Evolutionary conservation across 2,113 vertebrate species (phyloP), one percentile per base, ranked within the genome.

Genomic region (Sula dactylatra): DNA sequence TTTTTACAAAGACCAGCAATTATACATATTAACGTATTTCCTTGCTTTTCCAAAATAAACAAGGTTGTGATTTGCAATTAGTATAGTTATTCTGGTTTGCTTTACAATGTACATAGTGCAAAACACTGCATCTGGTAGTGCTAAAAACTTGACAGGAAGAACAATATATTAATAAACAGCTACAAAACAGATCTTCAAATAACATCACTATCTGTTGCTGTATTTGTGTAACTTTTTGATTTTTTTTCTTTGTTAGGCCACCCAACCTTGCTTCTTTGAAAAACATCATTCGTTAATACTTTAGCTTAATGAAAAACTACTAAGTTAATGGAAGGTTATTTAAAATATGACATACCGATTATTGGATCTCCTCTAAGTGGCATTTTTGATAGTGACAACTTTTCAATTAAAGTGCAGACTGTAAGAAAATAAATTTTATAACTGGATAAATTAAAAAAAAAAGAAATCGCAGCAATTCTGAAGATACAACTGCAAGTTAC

Each of bases 371-470:
- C 98, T 96, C 96, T 98, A 84, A 99, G 99, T 5, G 99, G 99
- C 98, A 99, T 98, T 98, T 98, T 98, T 90, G 99, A 99, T n/a
- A 99, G 96, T 1, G 99, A 99, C 91, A 99, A 73, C 82, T 99
- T 99, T 93, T 99, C 98, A 95, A 99, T 99, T 54, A 99, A 98
- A 69, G 92, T 8, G 74, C 99, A 99, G 66, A 99, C 99, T 99
- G 96, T 25, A 82, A 62, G 77, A 93, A 92, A 96, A 88, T 5
- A 87, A 87, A 59, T 56, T 61, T 69, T 44, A 52, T 24, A 81
- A 80, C 2, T 45, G 42, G 31, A 36, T 85, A 58, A 94, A 88
- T 62, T 61, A 42, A 61, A 56, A 71, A 38, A 52, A 17, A 1
- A 11, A 50, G 15, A 65, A 72, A 50, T 2, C 8, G 27, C 7